Conservation (phyloP, 2,113 vertebrate species). For the Etheostoma cragini region DNA sequence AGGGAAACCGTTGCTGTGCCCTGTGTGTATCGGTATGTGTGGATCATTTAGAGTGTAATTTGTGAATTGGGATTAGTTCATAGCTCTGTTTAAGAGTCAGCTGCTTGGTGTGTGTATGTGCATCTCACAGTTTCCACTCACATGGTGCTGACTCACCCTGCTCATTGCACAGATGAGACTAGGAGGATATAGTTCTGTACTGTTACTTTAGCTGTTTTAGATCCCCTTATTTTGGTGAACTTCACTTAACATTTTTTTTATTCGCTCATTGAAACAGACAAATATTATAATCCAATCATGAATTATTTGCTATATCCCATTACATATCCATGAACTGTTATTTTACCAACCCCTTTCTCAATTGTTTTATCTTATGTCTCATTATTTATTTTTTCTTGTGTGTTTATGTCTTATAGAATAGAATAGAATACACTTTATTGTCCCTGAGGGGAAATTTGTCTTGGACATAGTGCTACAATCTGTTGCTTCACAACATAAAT, state of each 20-base stretch:
- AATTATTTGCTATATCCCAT: too few relatives aligned
- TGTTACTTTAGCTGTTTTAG: background rate
- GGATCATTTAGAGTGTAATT: slow-evolving; percentile 39
- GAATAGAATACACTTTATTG: too few relatives aligned
- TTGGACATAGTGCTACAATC: too few relatives aligned
- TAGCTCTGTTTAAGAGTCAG: slow-evolving; percentile 47
- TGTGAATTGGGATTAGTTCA: slow-evolving; percentile 59
- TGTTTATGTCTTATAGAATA: too few relatives aligned
- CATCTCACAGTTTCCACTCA: slow-evolving; percentile 35
- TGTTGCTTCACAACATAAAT: too few relatives aligned
- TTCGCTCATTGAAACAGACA: too few relatives aligned
- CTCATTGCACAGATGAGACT: background rate
- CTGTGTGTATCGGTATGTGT: background rate
- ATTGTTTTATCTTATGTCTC: background rate
- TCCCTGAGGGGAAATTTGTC: too few relatives aligned
- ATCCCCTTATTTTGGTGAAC: background rate
- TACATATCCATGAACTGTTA: too few relatives aligned
- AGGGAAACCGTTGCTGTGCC: background rate
- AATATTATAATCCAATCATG: too few relatives aligned
- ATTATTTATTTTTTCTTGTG: too few relatives aligned
- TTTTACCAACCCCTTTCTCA: too few relatives aligned
- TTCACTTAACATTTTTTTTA: background rate
- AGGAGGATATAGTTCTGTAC: background rate
- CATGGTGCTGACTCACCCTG: slow-evolving; percentile 53
- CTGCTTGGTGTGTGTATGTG: slow-evolving; percentile 33